These are phyloP conservation scores for Heliconius nattereri DNA, from an alignment of 1,140 invertebrate genomes.

Conservation along the genomic window DNA sequence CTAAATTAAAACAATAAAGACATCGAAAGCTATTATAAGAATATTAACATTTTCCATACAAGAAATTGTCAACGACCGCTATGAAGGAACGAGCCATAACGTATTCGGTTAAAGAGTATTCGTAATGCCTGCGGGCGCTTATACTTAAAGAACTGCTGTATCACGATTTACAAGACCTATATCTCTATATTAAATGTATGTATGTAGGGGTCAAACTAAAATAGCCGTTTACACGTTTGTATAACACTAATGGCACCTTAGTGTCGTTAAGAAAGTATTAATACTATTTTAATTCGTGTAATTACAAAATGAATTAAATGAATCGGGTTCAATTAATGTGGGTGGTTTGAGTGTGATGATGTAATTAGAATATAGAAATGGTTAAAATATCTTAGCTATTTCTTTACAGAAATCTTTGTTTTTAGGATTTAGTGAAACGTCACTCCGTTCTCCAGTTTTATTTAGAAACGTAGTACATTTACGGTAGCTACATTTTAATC, in stretches of 20 bases:
- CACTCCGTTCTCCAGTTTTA: too few relatives aligned
- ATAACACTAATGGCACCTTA: conserved; percentile 50
- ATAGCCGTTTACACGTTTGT: conserved; percentile 36
- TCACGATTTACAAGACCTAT: conserved; percentile 44
- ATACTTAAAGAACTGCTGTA: conserved; percentile 46
- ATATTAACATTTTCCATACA: conserved; percentile 62
- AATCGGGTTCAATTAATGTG: conserved; percentile 43
- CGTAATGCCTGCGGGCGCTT: conserved; percentile 59
- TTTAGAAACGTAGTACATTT: too few relatives aligned
- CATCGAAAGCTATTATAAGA: conserved; percentile 47
- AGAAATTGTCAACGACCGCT: conserved; percentile 63
- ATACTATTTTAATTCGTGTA: conserved; percentile 70
- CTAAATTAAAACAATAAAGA: conserved; percentile 51
- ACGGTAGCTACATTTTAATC: too few relatives aligned
- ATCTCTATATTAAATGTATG: conserved; percentile 11
- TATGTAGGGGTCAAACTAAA: conserved; percentile 26
- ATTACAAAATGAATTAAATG: conserved; percentile 62
- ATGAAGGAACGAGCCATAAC: conserved; percentile 69
- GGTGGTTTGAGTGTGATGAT: conserved; percentile 33
- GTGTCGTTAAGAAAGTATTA: conserved; percentile 64
- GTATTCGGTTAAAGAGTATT: conserved; percentile 68
- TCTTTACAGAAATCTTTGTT: neutral
- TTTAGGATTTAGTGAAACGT: too few relatives aligned
- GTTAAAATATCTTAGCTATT: conserved; percentile 9
- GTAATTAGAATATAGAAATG: conserved; percentile 28